phyloP scores from a whole-genome alignment of 37 sponge, comb jelly and placozoan genomes.

The Agelas oroides region DNA sequence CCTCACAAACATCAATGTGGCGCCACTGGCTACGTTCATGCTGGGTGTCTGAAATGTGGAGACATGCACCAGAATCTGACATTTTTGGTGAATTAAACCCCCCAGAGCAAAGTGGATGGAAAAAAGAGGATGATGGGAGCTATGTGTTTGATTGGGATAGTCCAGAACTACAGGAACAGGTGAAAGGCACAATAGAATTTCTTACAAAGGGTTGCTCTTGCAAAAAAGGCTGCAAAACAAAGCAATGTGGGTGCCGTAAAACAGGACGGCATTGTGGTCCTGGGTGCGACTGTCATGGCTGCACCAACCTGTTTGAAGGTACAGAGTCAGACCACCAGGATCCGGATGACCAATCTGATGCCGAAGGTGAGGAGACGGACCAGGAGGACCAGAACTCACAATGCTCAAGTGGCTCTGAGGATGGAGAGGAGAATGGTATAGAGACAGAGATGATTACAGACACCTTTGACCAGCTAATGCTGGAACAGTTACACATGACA shows the following conservation, averaged over 20 bases:
- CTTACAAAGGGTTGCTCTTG: slow-evolving; percentile 27
- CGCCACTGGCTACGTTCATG: slow-evolving; percentile 14
- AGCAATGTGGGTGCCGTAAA: slow-evolving; percentile 30
- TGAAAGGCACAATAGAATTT: background rate
- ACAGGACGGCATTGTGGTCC: slow-evolving; percentile 21
- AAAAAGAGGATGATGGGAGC: no score
- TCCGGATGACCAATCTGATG: background rate
- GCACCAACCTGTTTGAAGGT: slow-evolving; percentile 24
- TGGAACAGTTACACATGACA: no score
- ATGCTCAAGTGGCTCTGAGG: background rate
- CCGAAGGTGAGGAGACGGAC: no score
- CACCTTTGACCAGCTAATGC: no score
- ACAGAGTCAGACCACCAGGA: slow-evolving; percentile 1
- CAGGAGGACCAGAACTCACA: no score
- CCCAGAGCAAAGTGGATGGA: slow-evolving; percentile 14
- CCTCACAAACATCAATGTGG: slow-evolving; percentile 10
- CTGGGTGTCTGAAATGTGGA: slow-evolving; percentile 1
- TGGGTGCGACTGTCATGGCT: slow-evolving; percentile 36
- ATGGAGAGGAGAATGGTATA: background rate
- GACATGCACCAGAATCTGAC: background rate
- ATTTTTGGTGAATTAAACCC: background rate
- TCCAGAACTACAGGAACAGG: background rate
- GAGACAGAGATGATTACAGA: no score
- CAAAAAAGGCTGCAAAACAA: slow-evolving; percentile 8
- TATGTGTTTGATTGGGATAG: slow-evolving; percentile 4